A percentile compares a stretch with the other conserved stretches of the same genome.
These are phyloP conservation scores for Drosophila sulfurigaster DNA, from an alignment of 1,140 invertebrate genomes.

Conservation along the genomic window DNA sequence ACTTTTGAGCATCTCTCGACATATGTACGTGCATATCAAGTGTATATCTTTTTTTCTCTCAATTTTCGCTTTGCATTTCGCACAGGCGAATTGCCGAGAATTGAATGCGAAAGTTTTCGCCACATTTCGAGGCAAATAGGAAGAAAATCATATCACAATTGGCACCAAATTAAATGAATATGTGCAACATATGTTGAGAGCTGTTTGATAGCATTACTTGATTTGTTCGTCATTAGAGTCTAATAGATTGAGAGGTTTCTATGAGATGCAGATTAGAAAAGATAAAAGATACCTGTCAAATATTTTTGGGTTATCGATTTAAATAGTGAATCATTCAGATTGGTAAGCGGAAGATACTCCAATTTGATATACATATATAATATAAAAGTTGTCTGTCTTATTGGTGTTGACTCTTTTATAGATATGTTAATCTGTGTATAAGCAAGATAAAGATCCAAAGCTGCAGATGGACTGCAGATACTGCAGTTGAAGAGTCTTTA, in stretches of 20 bases:
- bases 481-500: no score
- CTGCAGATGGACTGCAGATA: no score
- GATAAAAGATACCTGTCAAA: neutral
- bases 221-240: neutral
- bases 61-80: slow-evolving; percentile 55
- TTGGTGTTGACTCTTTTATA: no score
- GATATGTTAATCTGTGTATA: no score
- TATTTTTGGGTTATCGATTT: neutral
- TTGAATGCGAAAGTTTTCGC: neutral
- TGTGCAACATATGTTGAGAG: neutral
- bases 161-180: neutral
- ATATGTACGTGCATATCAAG: slow-evolving; percentile 53
- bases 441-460: no score
- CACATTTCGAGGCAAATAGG: slow-evolving; percentile 5
- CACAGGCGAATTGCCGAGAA: neutral
- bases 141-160: slow-evolving; percentile 16
- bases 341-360: no score
- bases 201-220: neutral
- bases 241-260: neutral
- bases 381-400: no score
- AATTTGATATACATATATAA: no score
- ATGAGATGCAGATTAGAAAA: neutral
- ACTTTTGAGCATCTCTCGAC: slow-evolving; percentile 53
- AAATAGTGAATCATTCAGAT: no score
- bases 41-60: slow-evolving; percentile 59